Conservation (phyloP, 2,797 vertebrate species). For the Hylomyscus alleni region DNA sequence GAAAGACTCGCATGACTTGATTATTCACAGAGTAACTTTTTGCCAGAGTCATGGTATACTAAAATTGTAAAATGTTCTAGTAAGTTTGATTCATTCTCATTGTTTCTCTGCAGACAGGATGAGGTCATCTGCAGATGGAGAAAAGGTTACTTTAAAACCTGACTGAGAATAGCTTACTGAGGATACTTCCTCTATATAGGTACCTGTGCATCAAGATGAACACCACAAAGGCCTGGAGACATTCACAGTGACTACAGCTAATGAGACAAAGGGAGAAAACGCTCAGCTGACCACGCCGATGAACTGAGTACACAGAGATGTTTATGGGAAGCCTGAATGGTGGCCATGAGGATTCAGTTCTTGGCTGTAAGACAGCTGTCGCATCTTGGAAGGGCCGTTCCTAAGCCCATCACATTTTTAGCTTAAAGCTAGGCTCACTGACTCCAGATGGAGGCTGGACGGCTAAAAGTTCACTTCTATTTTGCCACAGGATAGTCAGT, state of each 20-base stretch:
- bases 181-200: neutral
- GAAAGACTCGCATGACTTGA: neutral
- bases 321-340: neutral
- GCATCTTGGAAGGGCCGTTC: neutral
- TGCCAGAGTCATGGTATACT: neutral
- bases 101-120: neutral
- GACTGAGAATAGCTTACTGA: neutral
- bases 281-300: neutral
- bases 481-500: neutral
- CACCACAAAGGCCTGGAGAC: neutral
- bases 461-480: neutral
- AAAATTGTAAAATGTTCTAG: conserved; percentile 30
- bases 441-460: neutral
- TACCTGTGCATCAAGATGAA: neutral
- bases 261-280: neutral
- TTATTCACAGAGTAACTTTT: conserved; percentile 4
- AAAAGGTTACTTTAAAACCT: neutral
- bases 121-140: neutral
- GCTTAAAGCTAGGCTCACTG: neutral
- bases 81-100: neutral
- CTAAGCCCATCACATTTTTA: neutral
- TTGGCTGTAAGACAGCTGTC: neutral
- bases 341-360: neutral
- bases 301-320: neutral
- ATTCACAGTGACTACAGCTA: neutral